A percentile compares a stretch with the other conserved stretches of the same genome.
phyloP scores from a whole-genome alignment of 2,888 invertebrate species.

The Xestia rhomboidea region DNA sequence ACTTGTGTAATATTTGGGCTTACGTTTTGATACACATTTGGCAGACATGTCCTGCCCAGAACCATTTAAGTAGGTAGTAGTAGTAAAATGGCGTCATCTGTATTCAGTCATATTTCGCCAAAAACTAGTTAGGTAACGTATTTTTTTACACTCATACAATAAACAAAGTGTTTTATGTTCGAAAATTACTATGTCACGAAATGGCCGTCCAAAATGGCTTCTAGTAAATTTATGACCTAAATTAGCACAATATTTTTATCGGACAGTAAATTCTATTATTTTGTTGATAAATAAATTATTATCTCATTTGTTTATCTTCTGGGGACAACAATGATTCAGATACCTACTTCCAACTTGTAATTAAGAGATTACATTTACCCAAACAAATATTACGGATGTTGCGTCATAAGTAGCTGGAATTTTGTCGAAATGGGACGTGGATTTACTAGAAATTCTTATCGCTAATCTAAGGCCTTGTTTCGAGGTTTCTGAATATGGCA shows the following conservation, averaged over 20 bases:
- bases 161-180: constrained; percentile 8
- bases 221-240: constrained; percentile 22
- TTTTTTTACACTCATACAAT: constrained; percentile 18
- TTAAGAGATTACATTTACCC: constrained; percentile 16
- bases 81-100: constrained; percentile 19
- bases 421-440: background rate
- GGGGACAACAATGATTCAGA: constrained; percentile 32
- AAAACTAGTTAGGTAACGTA: constrained; percentile 14
- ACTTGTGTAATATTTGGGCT: background rate
- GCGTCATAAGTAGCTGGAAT: constrained; percentile 24
- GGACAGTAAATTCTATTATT: constrained; percentile 13
- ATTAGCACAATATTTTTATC: constrained; percentile 27
- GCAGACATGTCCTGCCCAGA: background rate
- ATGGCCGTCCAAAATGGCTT: constrained; percentile 1
- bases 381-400: constrained; percentile 33
- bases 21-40: background rate
- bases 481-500: background rate
- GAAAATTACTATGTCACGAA: constrained; percentile 42
- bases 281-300: constrained; percentile 38
- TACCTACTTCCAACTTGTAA: background rate
- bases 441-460: background rate
- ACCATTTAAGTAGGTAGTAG: constrained; percentile 5
- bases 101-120: constrained; percentile 22
- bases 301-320: constrained; percentile 36
- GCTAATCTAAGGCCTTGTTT: background rate